Evolutionary conservation across 2,797 vertebrate genomes (phyloP).

Genomic region (Otolemur crassicaudatus): DNA sequence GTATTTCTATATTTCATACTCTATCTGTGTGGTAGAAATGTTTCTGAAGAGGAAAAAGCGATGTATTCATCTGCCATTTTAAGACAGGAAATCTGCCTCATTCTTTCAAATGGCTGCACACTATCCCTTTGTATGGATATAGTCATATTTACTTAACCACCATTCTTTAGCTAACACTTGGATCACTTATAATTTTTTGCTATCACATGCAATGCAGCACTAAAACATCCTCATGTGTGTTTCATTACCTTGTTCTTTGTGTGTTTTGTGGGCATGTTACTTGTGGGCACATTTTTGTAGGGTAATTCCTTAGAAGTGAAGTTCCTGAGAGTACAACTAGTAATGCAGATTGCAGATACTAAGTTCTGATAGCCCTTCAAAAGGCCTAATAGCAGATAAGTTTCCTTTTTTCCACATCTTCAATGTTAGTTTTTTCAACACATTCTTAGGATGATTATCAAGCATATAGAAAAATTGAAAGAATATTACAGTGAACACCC

Average conservation of each 20-base stretch:
- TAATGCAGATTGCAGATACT: background rate
- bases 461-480: background rate
- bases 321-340: background rate
- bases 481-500: background rate
- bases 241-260: background rate
- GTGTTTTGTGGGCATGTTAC: background rate
- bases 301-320: conserved; percentile 17
- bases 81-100: background rate
- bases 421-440: background rate
- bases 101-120: background rate
- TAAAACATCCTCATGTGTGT: background rate
- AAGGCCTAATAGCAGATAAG: background rate
- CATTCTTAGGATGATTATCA: background rate
- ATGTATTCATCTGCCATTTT: background rate
- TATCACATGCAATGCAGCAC: background rate
- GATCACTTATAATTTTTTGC: background rate
- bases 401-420: background rate
- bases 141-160: background rate
- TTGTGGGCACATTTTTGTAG: background rate
- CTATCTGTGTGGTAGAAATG: conserved; percentile 2
- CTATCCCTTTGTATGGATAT: background rate
- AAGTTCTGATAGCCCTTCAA: conserved; percentile 26
- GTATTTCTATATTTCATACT: background rate
- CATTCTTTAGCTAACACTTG: background rate
- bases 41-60: background rate